Conservation (phyloP, 2,888 invertebrate species). For the Oeneis ivallda region DNA sequence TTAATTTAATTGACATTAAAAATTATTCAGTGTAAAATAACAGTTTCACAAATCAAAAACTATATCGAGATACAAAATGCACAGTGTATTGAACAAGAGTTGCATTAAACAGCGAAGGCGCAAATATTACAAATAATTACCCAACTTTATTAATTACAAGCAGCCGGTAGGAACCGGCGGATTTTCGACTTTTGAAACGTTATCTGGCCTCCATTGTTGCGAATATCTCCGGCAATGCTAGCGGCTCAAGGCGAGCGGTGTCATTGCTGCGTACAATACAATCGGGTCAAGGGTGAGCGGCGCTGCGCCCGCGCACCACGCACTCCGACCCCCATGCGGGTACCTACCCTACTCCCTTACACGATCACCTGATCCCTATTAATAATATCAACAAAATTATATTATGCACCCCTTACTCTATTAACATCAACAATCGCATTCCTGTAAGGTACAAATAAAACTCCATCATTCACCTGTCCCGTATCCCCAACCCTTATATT, state of each 20-base stretch:
- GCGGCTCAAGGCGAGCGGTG: constrained; percentile 80
- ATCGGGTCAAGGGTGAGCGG: constrained; percentile 76
- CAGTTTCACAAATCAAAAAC: constrained; percentile 8
- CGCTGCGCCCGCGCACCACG: constrained; percentile 48
- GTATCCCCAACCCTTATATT: constrained; percentile 57
- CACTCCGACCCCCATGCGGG: constrained; percentile 51
- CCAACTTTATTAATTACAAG: constrained; percentile 71
- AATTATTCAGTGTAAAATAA: not conserved
- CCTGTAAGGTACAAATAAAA: constrained; percentile 55
- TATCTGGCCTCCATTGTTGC: constrained; percentile 82
- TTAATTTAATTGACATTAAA: no score
- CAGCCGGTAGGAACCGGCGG: constrained; percentile 70
- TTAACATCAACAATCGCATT: constrained; percentile 53
- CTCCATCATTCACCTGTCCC: constrained; percentile 71
- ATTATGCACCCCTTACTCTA: constrained; percentile 64
- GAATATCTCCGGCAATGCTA: constrained; percentile 81
- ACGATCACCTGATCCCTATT: constrained; percentile 65
- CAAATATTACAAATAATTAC: constrained; percentile 51
- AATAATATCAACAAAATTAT: constrained; percentile 49
- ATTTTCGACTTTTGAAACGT: constrained; percentile 81
- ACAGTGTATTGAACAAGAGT: constrained; percentile 36
- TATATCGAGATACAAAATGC: constrained; percentile 30
- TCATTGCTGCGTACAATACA: constrained; percentile 81
- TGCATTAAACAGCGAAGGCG: constrained; percentile 41
- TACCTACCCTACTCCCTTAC: constrained; percentile 63